Evolutionary conservation across 2,797 vertebrate genomes (phyloP), one percentile per base, ranked within the genome.

Genomic region (Petrocephalus schoutedeni): DNA sequence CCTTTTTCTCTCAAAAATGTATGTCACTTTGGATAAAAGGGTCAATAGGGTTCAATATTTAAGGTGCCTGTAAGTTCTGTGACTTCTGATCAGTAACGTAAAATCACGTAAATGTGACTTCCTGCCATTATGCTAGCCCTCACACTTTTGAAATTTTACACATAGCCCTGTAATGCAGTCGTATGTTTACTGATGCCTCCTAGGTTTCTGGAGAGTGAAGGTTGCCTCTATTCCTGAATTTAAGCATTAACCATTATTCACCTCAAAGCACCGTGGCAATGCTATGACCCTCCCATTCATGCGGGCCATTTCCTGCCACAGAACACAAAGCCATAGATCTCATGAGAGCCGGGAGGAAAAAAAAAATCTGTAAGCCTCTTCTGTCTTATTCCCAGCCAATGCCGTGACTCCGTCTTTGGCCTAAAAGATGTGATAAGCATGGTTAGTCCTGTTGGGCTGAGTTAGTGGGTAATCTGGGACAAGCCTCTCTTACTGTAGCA

Each of bases 401-500:
- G 28, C 51, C 8, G 41, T 12, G 49, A 41, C 51, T 53, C 9
- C 8, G 9, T 67, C 61, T 71, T 51, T 71, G 82, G 28, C 59
- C 87, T 54, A 19, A 41, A 85, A 85, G 16, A 64, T 61, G 45
- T 88, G 59, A 58, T 85, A 32, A 32, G 41, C 85, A 16, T 74
- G 23, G 61, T 83, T 57, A 64, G 58, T 85, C 83, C 4, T 67
- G 85, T 67, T 61, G 49, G 54, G 49, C 58, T 88, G 88, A 88
- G 86, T 87, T 86, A 87, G 5, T 86, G 89, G 54, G 12, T 61
- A 87, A 88, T 88, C 86, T 90, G 67, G 88, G 88, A 90, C 89
- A 80, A 53, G 41, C 77, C 77, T 51, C 86, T 67, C 61, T 59
- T 59, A 56, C 45, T 56, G 61, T 57, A 84, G 57, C 86, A 89